Base-by-base conservation (phyloP, 2,888 invertebrate species). In the Lapara coniferarum region DNA sequence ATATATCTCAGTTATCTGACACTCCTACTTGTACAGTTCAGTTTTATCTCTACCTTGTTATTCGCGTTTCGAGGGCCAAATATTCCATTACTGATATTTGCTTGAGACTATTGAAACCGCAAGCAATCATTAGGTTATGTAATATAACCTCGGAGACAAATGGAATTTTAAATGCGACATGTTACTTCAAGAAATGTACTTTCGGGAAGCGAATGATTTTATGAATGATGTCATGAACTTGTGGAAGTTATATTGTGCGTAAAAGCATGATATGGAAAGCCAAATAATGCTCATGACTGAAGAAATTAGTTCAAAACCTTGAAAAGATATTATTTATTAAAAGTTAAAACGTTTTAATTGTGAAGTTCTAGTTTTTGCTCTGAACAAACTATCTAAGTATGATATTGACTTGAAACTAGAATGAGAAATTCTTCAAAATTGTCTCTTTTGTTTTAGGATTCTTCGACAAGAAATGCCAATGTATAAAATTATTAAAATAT, bases 1-100 rank as follows among this genome's bases (percentile, higher is more conserved):
- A 71, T 73, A 71, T 74, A 72, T 76, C 74, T 71, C 52, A 68
- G 71, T 71, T 77, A 73, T 76, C 72, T 73, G 51, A 44, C 52
- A 46, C 19, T 69, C 37, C 68, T 63, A 53, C 53, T 44, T 19
- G 19, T 66, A 66, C 49, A 13, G 12, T 16, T 52, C 25, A 49
- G 19, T 37, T 69, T 59, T 69, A 69, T 69, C 68, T 37, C n/a
- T 69, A 14, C 25, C 63, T n/a, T n/a, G 37, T 53, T 44, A 69
- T 69, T 58, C 68, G 37, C 25, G 19, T 46, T 55, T 13, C 44
- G 16, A 10, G 37, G 52, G 19, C 19, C 49, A 49, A 58, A 59
- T 58, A 59, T 68, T 30, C 59, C 59, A 63, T 53, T 37, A 16
- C 12, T 58, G 59, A 53, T 52, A 68, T 51, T 49, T 53, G 30